These are phyloP conservation scores for Potamarius usumacintae DNA, from an alignment of 2,113 vertebrate species.

Conservation along the genomic window DNA sequence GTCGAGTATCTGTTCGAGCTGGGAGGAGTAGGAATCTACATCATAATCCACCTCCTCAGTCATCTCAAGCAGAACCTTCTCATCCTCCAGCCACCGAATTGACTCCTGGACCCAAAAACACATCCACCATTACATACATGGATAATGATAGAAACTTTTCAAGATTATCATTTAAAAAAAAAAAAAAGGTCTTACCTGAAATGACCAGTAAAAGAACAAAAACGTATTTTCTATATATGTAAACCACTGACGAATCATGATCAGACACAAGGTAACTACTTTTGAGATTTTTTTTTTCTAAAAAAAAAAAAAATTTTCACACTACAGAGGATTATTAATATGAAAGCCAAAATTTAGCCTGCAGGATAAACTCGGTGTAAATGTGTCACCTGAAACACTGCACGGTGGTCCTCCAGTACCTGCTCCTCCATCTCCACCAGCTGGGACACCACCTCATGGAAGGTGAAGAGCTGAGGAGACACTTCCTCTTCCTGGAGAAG, in stretches of 20 bases:
- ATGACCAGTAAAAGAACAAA: not conserved
- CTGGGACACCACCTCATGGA: constrained; percentile 97
- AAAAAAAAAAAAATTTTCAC: not conserved
- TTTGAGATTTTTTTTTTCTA: not conserved
- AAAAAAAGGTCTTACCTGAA: not conserved
- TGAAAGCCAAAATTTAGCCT: not conserved
- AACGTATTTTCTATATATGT: too few species aligned
- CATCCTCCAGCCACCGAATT: constrained; percentile 94
- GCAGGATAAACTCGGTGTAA: not conserved
- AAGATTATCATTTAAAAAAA: not conserved
- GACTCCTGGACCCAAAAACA: constrained; percentile 80
- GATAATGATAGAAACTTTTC: not conserved
- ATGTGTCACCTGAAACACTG: constrained; percentile 87
- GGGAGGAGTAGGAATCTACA: constrained; percentile 92
- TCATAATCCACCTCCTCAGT: constrained; percentile 98
- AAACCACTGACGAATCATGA: too few species aligned
- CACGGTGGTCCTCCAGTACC: constrained; percentile 93
- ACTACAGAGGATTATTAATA: not conserved
- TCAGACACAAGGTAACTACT: too few species aligned
- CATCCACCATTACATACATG: not conserved
- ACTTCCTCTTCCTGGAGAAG: constrained; percentile 92
- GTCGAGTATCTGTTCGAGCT: constrained; percentile 95
- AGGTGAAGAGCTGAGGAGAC: constrained; percentile 94
- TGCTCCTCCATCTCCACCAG: constrained; percentile 99
- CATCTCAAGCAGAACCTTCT: constrained; percentile 95